Percentiles rank a stretch among this genome's conserved stretches.
Evolutionary conservation across 2,888 invertebrate species (phyloP).

Genomic region (Pseudococcus jackbeardsleyi): DNA sequence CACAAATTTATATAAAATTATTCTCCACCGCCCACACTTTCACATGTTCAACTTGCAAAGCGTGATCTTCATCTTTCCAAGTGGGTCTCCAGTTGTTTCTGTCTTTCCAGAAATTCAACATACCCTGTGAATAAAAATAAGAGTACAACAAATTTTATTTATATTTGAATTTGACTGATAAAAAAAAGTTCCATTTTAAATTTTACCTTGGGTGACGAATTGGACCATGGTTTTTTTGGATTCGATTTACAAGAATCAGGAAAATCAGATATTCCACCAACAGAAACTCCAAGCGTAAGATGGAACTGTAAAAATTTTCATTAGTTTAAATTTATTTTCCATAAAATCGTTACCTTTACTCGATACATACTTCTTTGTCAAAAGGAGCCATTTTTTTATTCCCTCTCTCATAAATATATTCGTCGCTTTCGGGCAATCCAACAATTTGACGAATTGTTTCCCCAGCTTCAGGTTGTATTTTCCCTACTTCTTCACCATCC

Average conservation of each 20-base stretch:
- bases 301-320: constrained; percentile 67
- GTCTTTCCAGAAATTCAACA: constrained; percentile 72
- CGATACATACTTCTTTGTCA: constrained; percentile 76
- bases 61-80: constrained; percentile 72
- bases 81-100: constrained; percentile 71
- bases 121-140: constrained; percentile 66
- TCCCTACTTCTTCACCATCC: constrained; percentile 27
- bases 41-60: constrained; percentile 76
- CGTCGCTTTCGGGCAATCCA: constrained; percentile 64
- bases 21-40: constrained; percentile 70
- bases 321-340: background rate
- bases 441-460: constrained; percentile 63
- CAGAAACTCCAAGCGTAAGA: constrained; percentile 68
- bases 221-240: constrained; percentile 81
- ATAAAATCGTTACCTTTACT: background rate
- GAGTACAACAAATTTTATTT: background rate
- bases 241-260: constrained; percentile 67
- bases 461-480: background rate
- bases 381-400: constrained; percentile 77
- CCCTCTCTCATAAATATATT: constrained; percentile 66
- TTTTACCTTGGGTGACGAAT: constrained; percentile 74
- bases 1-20: background rate
- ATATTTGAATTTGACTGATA: background rate
- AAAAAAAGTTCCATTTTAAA: background rate
- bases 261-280: constrained; percentile 68